Base-by-base conservation (phyloP, 2,888 invertebrate genomes). In the Taphrorychus bicolor region DNA sequence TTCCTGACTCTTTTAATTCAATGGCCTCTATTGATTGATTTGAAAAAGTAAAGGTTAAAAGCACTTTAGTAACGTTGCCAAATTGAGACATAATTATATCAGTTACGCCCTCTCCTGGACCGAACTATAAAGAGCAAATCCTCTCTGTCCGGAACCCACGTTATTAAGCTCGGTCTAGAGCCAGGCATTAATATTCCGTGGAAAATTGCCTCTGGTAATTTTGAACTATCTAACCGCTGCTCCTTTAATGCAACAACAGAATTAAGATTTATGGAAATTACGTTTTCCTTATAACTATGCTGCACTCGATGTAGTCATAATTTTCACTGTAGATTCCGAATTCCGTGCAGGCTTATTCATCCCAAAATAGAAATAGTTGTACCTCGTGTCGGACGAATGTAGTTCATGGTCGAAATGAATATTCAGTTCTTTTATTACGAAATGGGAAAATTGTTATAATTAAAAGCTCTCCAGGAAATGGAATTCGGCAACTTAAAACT, bases 201-300 rank as follows among this genome's bases (percentile, higher is more conserved):
- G 51, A 21, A 51, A 51, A 51, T 51, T 40, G 57, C 57, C 51
- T 45, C 14, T 57, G 23, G 57, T 19, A 57, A 57, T 63, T 57
- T 63, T 45, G 54, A 54, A 63, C 57, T 57, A 63, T 51, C 57
- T 41, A 57, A 32, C 40, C 51, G 18, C 32, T 57, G 32, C 57
- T 48, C 19, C 57, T 45, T 54, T 49, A 57, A 40, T 57, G 57
- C 63, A 41, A 63, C 51, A 51, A 57, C 51, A 51, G 51, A 63
- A 63, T 57, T 41, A 51, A 57, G 63, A 63, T 63, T 63, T 63
- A 63, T 63, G 63, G 32, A 57, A 51, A 63, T 57, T 57, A 19
- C 51, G 45, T 63, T 63, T 60, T 61, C 53, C 61, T 53, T 22
- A 45, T 61, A 32, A 32, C 32, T 32, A 32, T 32, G 32, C 32